Evolutionary conservation across 2,113 vertebrate species (phyloP).

Genomic region (Neopipo cinnamomea): DNA sequence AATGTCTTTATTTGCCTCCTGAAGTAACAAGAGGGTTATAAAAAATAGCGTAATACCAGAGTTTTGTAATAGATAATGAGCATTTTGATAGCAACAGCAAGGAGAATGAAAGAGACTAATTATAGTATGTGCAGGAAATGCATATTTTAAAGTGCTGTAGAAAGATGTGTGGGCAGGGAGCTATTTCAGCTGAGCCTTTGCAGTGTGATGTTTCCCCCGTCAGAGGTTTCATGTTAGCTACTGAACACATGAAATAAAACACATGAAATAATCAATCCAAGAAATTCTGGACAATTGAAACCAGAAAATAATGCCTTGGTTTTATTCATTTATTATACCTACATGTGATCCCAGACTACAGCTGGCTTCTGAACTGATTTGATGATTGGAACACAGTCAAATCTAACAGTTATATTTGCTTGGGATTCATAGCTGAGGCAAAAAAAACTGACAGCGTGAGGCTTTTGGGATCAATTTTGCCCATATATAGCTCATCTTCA

Average conservation of each 20-base stretch:
- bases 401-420: neutral
- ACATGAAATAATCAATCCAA: neutral
- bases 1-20: neutral
- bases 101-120: constrained; percentile 40
- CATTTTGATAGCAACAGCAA: neutral
- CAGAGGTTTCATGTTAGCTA: neutral
- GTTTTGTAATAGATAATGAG: constrained; percentile 34
- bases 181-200: constrained; percentile 22
- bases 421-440: neutral
- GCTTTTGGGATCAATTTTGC: neutral
- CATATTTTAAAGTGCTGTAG: constrained; percentile 21
- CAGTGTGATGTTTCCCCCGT: neutral
- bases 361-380: neutral
- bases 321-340: neutral
- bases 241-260: neutral
- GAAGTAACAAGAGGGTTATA: neutral
- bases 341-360: neutral
- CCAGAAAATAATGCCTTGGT: neutral
- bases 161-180: constrained; percentile 49
- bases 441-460: neutral
- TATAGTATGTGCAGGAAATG: constrained; percentile 28
- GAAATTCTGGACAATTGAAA: neutral
- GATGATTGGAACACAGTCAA: neutral
- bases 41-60: neutral
- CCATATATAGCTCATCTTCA: neutral